Evolutionary conservation across 2,888 invertebrate genomes (phyloP).

Genomic region (Acronicta psi): DNA sequence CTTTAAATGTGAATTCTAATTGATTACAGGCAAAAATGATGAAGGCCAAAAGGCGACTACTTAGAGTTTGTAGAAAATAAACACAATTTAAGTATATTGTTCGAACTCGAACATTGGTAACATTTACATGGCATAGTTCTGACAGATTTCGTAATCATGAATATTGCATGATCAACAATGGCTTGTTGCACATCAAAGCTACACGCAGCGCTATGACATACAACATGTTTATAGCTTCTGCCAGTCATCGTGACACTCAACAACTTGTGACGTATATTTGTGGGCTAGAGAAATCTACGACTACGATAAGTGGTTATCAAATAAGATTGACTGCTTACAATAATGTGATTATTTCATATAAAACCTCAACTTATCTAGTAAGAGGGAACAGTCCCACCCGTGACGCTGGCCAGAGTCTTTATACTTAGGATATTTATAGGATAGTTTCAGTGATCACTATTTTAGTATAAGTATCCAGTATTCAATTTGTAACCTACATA

Average conservation of each 20-base stretch:
- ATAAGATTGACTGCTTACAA: not conserved
- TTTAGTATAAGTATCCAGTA: too few relatives aligned
- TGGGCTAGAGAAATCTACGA: not conserved
- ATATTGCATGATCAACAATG: conserved; percentile 5
- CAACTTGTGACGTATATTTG: not conserved
- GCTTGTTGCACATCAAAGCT: conserved; percentile 1
- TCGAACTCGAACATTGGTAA: not conserved
- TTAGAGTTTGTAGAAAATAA: not conserved
- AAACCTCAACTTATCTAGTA: too few relatives aligned
- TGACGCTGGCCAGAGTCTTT: too few relatives aligned
- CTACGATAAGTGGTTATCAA: not conserved
- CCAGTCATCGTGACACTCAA: conserved; percentile 22
- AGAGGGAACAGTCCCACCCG: too few relatives aligned
- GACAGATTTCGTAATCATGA: not conserved
- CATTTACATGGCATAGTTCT: not conserved
- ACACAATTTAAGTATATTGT: not conserved
- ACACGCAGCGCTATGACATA: not conserved
- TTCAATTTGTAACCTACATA: too few relatives aligned
- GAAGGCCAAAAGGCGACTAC: too few relatives aligned
- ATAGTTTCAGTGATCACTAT: too few relatives aligned
- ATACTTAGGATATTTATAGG: too few relatives aligned
- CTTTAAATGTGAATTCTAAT: too few relatives aligned
- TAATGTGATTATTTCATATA: too few relatives aligned
- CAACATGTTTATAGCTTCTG: not conserved
- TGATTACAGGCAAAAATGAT: too few relatives aligned